Evolutionary conservation across 2,113 vertebrate species (phyloP).

Genomic region (Rattus norvegicus): DNA sequence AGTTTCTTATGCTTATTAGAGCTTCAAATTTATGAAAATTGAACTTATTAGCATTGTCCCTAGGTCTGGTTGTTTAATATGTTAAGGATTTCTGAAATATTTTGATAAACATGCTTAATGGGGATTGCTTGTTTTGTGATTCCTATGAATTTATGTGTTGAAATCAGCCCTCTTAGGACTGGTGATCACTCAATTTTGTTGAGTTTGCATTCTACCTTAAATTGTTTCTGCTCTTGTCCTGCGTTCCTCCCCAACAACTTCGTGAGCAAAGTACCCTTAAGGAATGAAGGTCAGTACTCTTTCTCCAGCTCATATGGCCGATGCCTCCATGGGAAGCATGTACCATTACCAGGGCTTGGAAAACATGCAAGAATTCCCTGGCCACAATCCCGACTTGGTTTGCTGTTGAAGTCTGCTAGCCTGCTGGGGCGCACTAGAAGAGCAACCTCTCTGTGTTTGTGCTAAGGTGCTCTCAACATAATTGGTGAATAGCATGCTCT

Average conservation of each 20-base stretch:
- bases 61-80: neutral
- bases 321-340: neutral
- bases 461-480: neutral
- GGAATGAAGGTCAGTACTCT: neutral
- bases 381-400: neutral
- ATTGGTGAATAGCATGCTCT: neutral
- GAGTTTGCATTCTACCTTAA: neutral
- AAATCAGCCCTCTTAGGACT: neutral
- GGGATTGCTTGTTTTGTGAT: neutral
- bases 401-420: neutral
- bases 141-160: neutral
- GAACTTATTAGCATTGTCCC: neutral
- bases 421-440: neutral
- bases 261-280: neutral
- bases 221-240: neutral
- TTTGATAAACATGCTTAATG: slow-evolving; percentile 24
- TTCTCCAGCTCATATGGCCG: neutral
- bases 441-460: neutral
- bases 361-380: neutral
- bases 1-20: neutral
- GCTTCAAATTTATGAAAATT: slow-evolving; percentile 4
- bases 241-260: neutral
- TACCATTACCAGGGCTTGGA: neutral
- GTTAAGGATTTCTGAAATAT: neutral
- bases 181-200: too few species aligned